Percentiles rank a stretch among this genome's conserved stretches.
Evolutionary conservation across 1,140 invertebrate genomes (phyloP).

Genomic region (Harpegnathos saltator): DNA sequence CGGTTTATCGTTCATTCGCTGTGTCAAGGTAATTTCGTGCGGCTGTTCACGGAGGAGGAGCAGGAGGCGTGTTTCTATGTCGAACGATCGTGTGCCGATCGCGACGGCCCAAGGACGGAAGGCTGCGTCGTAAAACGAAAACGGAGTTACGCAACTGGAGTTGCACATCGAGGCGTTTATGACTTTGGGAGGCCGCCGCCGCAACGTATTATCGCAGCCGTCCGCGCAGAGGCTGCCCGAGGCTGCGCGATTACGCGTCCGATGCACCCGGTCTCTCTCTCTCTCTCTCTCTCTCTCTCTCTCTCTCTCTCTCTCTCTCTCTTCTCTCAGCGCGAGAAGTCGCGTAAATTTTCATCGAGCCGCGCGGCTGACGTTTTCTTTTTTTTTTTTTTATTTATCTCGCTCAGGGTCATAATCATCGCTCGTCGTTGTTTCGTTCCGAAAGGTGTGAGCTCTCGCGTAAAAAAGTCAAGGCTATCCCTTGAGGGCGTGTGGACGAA

Average conservation of each 20-base stretch:
- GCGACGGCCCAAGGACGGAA: slow-evolving; percentile 39
- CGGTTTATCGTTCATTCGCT: background rate
- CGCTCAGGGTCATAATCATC: too few species aligned
- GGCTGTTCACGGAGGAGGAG: too few species aligned
- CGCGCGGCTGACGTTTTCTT: too few species aligned
- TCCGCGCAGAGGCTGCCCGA: background rate
- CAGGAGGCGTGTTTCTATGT: background rate
- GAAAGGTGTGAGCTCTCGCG: background rate
- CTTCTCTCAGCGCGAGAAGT: too few species aligned
- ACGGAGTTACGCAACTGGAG: slow-evolving; percentile 17
- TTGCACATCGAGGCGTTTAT: slow-evolving; percentile 36
- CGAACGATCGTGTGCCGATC: slow-evolving; percentile 37
- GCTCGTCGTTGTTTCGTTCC: too few species aligned
- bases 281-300: too few species aligned
- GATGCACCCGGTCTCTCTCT: too few species aligned
- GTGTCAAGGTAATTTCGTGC: slow-evolving; percentile 1
- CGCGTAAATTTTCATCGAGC: too few species aligned
- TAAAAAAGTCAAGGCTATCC: background rate
- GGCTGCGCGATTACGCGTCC: background rate
- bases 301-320: too few species aligned
- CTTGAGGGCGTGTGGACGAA: too few species aligned
- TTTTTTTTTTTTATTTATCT: too few species aligned
- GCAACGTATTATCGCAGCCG: slow-evolving; percentile 34
- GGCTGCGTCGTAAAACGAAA: slow-evolving; percentile 21
- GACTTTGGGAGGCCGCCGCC: background rate